A percentile compares a stretch with the other conserved stretches of the same genome.
Conservation (phyloP, 92 coral and sea anemone species). For the Ricordea florida region DNA sequence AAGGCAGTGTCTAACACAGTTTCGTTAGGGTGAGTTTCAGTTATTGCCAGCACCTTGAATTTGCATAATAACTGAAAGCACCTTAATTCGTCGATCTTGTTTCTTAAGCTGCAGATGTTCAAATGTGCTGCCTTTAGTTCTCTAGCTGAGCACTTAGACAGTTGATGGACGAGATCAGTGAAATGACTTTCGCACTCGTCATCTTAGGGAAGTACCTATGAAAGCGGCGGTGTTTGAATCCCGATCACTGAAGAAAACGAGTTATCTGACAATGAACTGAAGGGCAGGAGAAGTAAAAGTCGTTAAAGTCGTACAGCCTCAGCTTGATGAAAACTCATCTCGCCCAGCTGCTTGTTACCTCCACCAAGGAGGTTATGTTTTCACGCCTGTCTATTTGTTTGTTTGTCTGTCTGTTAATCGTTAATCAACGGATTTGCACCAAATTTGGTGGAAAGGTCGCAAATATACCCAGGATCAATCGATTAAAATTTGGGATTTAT, state of each 20-base stretch:
- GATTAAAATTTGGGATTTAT: too few relatives aligned
- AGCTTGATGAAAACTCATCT: neutral
- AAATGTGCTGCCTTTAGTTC: constrained; percentile 36
- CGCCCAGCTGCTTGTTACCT: constrained; percentile 1
- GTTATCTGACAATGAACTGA: constrained; percentile 2
- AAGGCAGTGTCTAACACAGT: neutral
- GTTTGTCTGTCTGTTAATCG: too few relatives aligned
- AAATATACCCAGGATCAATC: too few relatives aligned
- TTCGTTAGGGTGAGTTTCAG: constrained; percentile 23
- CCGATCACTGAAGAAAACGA: constrained; percentile 3
- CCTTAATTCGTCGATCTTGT: constrained; percentile 50
- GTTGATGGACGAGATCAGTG: constrained; percentile 12
- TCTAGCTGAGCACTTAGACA: constrained; percentile 9
- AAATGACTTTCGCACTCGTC: constrained; percentile 5
- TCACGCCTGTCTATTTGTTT: too few relatives aligned
- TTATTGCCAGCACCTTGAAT: constrained; percentile 30
- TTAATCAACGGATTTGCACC: too few relatives aligned
- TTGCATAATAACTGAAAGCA: constrained; percentile 17
- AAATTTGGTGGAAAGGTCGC: too few relatives aligned
- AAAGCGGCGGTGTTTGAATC: constrained; percentile 7
- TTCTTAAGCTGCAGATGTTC: constrained; percentile 45
- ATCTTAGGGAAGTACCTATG: neutral
- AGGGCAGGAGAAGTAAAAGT: neutral
- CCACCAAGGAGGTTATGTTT: too few relatives aligned
- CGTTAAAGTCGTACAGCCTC: neutral